Base-by-base conservation (phyloP, 2,888 invertebrate genomes). In the Melinopterus prodromus region DNA sequence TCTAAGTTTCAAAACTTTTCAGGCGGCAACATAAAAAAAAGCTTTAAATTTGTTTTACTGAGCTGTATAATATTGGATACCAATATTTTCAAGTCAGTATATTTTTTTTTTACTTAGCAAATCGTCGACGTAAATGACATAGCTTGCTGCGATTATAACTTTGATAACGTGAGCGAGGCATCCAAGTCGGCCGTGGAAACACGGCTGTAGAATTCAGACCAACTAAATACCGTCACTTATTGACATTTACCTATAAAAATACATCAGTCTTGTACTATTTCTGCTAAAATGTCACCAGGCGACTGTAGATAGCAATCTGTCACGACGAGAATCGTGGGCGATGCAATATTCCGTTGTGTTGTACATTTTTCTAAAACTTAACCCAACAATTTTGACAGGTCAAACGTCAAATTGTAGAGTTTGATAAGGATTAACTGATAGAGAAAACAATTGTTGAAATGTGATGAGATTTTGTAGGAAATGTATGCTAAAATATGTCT, bases 221-320 rank as follows among this genome's bases (percentile, higher is more conserved):
- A 36, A 35, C 74, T 9, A n/a, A 74, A 74, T 74, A 35, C 74
- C 74, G 9, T 36, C 36, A 74, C 36, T 74, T 7, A 35, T 36
- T 74, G 74, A 74, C 74, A 74, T 74, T 74, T 74, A 12, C 74
- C 37, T 36, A 74, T 74, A 74, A 36, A 74, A 74, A 74, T 26
- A 53, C 53, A 12, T 53, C 53, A 53, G 53, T 53, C 53, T 53
- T 53, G 53, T 12, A 53, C 53, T 53, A 12, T 53, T 53, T 53
- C 7, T 53, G 53, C 53, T 53, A 12, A 53, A 53, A 53, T 53
- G 53, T 53, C 53, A 53, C 53, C 53, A 9, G 12, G 26, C 26
- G 26, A 26, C 26, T 26, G 26, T 26, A 53, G 53, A 53, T 53
- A 26, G 26, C 53, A 53, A 53, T 53, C 53, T 26, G 26, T 26